These are phyloP conservation scores for Pelodiscus sinensis DNA, from an alignment of 2,113 vertebrate species.

Conservation along the genomic window DNA sequence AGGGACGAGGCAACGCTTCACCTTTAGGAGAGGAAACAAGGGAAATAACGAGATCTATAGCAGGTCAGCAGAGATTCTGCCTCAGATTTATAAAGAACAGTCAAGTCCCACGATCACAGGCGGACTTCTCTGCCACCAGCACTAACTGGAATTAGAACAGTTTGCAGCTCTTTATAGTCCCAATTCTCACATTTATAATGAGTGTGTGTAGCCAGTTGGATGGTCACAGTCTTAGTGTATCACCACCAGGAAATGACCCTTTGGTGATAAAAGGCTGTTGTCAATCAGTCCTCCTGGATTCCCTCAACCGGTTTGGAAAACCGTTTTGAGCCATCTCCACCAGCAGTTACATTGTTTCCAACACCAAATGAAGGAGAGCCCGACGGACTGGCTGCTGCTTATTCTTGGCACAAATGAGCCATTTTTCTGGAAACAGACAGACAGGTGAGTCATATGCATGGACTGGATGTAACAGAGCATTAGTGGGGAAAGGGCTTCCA, in stretches of 20 bases:
- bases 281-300: neutral
- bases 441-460: neutral
- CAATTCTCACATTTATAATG: neutral
- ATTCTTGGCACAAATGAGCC: neutral
- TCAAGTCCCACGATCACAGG: accelerated
- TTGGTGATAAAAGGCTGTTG: accelerated
- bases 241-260: accelerated
- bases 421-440: neutral
- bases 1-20: neutral
- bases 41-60: neutral
- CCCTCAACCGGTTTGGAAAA: accelerated
- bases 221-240: neutral
- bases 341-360: neutral
- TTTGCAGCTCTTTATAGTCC: neutral
- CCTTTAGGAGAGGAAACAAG: neutral
- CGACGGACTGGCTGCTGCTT: neutral
- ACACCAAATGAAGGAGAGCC: neutral
- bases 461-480: neutral
- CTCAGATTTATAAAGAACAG: neutral
- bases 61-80: accelerated
- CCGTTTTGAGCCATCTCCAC: neutral
- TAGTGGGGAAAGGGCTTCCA: neutral
- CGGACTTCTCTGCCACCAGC: neutral
- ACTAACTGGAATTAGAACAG: neutral
- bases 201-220: neutral